phyloP scores from a whole-genome alignment of 2,797 vertebrate species.

The Periophthalmus magnuspinnatus region DNA sequence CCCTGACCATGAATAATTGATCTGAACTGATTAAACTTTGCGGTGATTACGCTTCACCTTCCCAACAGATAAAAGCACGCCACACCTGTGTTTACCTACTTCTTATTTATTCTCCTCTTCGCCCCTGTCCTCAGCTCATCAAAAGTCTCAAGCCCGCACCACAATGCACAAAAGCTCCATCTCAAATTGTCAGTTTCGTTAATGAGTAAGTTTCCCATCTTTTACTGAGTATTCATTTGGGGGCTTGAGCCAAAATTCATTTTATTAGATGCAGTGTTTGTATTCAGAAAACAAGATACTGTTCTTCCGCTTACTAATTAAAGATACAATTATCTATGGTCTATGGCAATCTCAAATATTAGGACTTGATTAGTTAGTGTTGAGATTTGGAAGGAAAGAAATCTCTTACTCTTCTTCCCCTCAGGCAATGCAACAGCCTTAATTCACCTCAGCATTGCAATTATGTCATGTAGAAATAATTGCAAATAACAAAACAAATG shows the following conservation, averaged over 20 bases:
- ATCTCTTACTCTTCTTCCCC: slow-evolving; percentile 24
- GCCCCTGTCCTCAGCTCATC: slow-evolving; percentile 43
- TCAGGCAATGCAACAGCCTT: slow-evolving; percentile 33
- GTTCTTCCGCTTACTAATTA: slow-evolving; percentile 27
- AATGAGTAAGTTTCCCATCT: slow-evolving; percentile 14
- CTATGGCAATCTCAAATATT: slow-evolving; percentile 31
- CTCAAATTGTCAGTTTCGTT: slow-evolving; percentile 16
- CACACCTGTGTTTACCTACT: slow-evolving; percentile 80
- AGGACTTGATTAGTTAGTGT: slow-evolving; percentile 37
- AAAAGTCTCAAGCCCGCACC: slow-evolving; percentile 30
- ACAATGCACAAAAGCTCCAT: slow-evolving; percentile 21
- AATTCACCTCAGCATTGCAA: slow-evolving; percentile 32
- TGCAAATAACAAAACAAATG: slow-evolving; percentile 40
- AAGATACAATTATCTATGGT: slow-evolving; percentile 35
- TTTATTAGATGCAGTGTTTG: slow-evolving; percentile 26
- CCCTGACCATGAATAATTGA: slow-evolving; percentile 86
- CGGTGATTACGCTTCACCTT: slow-evolving; percentile 80
- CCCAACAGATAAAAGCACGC: slow-evolving; percentile 71
- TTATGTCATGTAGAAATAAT: slow-evolving; percentile 35
- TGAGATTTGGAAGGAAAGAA: slow-evolving; percentile 36
- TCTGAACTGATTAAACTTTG: slow-evolving; percentile 85
- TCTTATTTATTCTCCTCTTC: slow-evolving; percentile 61
- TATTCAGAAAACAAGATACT: slow-evolving; percentile 29
- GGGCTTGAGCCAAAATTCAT: slow-evolving; percentile 15
- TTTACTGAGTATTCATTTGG: slow-evolving; percentile 17